Evolutionary conservation across 2,113 vertebrate genomes (phyloP), one percentile per base, ranked within the genome.

Genomic region (Sander vitreus): DNA sequence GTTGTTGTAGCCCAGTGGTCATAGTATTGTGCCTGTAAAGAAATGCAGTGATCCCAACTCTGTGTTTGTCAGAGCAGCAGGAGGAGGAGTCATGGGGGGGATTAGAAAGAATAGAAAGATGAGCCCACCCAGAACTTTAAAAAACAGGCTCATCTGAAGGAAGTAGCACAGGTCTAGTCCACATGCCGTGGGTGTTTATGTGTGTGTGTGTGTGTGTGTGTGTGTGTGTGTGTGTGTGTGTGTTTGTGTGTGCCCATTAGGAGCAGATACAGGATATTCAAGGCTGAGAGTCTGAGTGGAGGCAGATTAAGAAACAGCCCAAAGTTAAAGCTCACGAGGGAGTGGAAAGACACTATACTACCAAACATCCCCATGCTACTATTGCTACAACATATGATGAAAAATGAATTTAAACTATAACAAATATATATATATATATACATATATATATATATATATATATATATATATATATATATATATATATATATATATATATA

Each of bases 71-170:
- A 58, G 66, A 88, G 76, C 72, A 75, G 81, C 77, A 73, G 67
- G 57, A 79, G 67, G 57, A 79, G 57, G 57, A 73, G 83, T 88
- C 88, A 87, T 47, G 62, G 72, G 33, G 25, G 70, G 77, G 88
- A 92, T 93, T 88, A 89, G 80, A 75, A 82, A 78, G 47, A 68
- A 65, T 19, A 76, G 78, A 86, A 73, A 83, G 77, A 89, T 84
- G 85, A 90, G 83, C 87, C 91, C 91, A 92, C 86, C 88, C 85
- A 85, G 57, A 72, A 33, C 27, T 78, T 84, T 67, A 11, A 75
- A 70, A 71, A 85, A 27, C 25, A 86, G 68, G 14, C 53, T 76
- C 76, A 74, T 71, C 58, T 72, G 39, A 68, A 85, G 60, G 30
- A 85, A 76, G 62, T 2, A 55, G n/a, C 65, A 64, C 39, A 64